Base-by-base conservation (phyloP, 2,113 vertebrate genomes). In the Forbesichthys agassizii region DNA sequence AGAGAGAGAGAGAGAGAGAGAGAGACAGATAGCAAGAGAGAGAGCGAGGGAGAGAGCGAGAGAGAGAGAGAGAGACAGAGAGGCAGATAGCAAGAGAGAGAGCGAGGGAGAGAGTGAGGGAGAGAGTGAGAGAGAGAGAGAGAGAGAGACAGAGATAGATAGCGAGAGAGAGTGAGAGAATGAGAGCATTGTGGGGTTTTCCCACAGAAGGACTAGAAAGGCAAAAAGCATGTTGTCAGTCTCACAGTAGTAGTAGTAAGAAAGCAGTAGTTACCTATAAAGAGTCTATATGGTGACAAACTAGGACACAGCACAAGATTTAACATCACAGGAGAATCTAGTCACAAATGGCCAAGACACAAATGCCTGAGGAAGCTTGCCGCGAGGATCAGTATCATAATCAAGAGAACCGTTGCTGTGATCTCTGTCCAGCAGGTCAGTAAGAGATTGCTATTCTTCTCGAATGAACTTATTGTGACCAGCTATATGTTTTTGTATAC, bases 391-490 rank as follows among this genome's bases (percentile, higher is more conserved):
- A 66, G 20, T 74, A 70, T 10, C 0, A 0, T 0, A 7, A 0
- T 2, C 4, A 48, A 11, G 9, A 33, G 73, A 13, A 9, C 8
- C 9, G 0, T 33, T 88, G 86, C 78, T 89, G 89, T 9, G 16
- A 69, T 9, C 33, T 4, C 8, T 90, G 89, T 27, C 3, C 33
- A 10, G 65, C 84, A 86, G 89, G 89, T 90, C 18, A 80, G 88
- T 90, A 48, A 11, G 18, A 69, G 13, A 4, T 36, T 20, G 36
- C 1, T 1, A 60, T 46, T 4, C 16, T 4, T 11, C 11, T 62
- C 66, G 3, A 20, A 0, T 57, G 7, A 5, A 49, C 3, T n/a
- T 51, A 18, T n/a, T 27, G n/a, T 6, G 53, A 1, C 14, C 8
- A 16, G 11, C 36, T 42, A 42, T 42, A 8, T 6, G 36, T 5